A percentile compares a stretch with the other conserved stretches of the same genome.
Evolutionary conservation across 2,888 invertebrate genomes (phyloP).

Genomic region (Allygus modestus): DNA sequence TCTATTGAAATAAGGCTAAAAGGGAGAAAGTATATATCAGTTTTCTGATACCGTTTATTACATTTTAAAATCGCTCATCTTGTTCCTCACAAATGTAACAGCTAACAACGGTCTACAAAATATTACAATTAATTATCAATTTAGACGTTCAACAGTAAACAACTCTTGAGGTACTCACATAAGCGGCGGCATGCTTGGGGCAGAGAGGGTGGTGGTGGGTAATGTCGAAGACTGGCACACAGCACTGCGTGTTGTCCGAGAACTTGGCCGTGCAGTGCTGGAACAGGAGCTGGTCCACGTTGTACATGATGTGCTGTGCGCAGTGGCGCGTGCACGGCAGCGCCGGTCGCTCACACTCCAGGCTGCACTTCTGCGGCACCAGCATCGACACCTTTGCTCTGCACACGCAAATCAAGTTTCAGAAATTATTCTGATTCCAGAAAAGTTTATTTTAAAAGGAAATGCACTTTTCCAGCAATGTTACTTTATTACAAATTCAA

Average conservation of each 20-base stretch:
- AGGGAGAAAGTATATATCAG: no score
- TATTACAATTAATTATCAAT: no score
- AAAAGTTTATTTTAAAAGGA: background rate
- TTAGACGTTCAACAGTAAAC: no score
- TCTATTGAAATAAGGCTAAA: no score
- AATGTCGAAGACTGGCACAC: slow-evolving; percentile 87
- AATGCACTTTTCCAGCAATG: no score
- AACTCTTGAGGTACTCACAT: slow-evolving; percentile 77
- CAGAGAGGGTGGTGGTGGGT: slow-evolving; percentile 90
- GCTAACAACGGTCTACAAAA: no score
- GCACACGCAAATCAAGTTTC: slow-evolving; percentile 13
- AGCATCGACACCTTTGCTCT: slow-evolving; percentile 67
- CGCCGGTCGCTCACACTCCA: slow-evolving; percentile 73
- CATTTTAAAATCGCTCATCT: no score
- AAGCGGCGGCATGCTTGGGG: slow-evolving; percentile 89
- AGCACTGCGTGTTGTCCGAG: slow-evolving; percentile 87
- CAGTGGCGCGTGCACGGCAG: slow-evolving; percentile 91
- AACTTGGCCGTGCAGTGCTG: slow-evolving; percentile 89
- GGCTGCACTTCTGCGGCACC: slow-evolving; percentile 67
- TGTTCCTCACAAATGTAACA: no score
- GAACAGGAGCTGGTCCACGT: slow-evolving; percentile 89
- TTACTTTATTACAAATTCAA: no score
- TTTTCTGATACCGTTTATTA: no score
- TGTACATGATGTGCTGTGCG: slow-evolving; percentile 89
- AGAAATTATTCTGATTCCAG: no score